phyloP scores from a whole-genome alignment of 2,113 vertebrate genomes.

The Hemiprocne comata region DNA sequence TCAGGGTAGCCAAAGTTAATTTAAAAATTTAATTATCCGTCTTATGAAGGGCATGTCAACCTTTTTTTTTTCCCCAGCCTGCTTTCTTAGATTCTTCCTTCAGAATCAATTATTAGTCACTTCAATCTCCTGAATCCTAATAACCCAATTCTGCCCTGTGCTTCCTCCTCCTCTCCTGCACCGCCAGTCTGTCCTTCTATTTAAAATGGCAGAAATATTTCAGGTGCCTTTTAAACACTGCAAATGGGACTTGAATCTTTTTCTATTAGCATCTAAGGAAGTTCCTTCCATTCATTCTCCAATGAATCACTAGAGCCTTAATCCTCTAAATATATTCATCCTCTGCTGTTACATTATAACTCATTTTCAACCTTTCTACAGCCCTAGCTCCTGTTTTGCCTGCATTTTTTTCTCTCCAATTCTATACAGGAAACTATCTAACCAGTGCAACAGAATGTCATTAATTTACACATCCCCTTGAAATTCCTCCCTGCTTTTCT shows the following conservation, averaged over 20 bases:
- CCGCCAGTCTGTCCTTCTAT: not conserved
- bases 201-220: constrained; percentile 20
- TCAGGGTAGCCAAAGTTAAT: constrained; percentile 20
- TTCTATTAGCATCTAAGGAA: not conserved
- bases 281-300: constrained; percentile 12
- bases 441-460: not conserved
- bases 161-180: constrained; percentile 29
- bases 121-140: constrained; percentile 29
- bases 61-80: not conserved
- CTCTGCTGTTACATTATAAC: not conserved
- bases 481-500: constrained; percentile 42
- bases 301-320: not conserved
- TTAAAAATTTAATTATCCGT: constrained; percentile 41
- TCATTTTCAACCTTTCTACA: not conserved
- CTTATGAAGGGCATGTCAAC: constrained; percentile 48
- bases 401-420: not conserved
- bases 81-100: constrained; percentile 18
- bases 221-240: not conserved
- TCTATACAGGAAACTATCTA: not conserved
- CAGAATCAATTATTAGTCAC: constrained; percentile 17
- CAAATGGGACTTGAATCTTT: constrained; percentile 25
- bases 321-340: constrained; percentile 3
- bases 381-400: not conserved
- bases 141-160: constrained; percentile 26
- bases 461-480: not conserved